Percentiles rank a stretch among this genome's conserved stretches.
These are phyloP conservation scores for Eleutherodactylus coqui DNA, from an alignment of 2,797 vertebrate genomes.

Conservation along the genomic window DNA sequence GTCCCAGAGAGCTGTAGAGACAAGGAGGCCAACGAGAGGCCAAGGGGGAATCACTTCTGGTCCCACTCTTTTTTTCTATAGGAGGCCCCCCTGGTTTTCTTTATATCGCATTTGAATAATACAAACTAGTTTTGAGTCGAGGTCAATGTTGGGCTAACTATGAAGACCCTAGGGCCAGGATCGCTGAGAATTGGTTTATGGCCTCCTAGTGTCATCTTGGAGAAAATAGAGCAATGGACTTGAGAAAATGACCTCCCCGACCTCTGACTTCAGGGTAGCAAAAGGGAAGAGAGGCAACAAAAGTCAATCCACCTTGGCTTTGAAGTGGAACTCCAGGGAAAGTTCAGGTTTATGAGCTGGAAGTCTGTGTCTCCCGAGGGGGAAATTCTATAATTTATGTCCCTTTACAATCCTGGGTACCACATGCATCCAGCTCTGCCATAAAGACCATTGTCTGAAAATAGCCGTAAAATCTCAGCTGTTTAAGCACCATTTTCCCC, in stretches of 20 bases:
- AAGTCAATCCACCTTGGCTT: conserved; percentile 48
- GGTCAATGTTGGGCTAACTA: conserved; percentile 48
- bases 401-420: conserved; percentile 25
- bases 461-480: conserved; percentile 22
- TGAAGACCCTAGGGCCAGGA: conserved; percentile 5
- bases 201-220: conserved; percentile 11
- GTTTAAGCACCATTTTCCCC: conserved; percentile 39
- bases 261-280: neutral
- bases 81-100: conserved; percentile 16
- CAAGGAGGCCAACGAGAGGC: conserved; percentile 49
- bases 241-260: conserved; percentile 45
- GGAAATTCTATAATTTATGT: conserved; percentile 20
- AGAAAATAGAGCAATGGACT: conserved; percentile 41
- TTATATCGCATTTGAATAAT: conserved; percentile 41
- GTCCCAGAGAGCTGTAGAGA: neutral
- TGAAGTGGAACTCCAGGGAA: conserved; percentile 28
- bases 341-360: conserved; percentile 54
- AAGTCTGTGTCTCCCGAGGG: conserved; percentile 22
- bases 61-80: conserved; percentile 22
- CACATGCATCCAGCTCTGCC: conserved; percentile 12
- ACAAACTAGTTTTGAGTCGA: conserved; percentile 39
- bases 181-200: conserved; percentile 12
- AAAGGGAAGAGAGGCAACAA: conserved; percentile 9
- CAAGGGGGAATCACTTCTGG: conserved; percentile 1
- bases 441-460: conserved; percentile 35